Evolutionary conservation across 2,888 invertebrate genomes (phyloP).

Genomic region (Syritta pipiens): DNA sequence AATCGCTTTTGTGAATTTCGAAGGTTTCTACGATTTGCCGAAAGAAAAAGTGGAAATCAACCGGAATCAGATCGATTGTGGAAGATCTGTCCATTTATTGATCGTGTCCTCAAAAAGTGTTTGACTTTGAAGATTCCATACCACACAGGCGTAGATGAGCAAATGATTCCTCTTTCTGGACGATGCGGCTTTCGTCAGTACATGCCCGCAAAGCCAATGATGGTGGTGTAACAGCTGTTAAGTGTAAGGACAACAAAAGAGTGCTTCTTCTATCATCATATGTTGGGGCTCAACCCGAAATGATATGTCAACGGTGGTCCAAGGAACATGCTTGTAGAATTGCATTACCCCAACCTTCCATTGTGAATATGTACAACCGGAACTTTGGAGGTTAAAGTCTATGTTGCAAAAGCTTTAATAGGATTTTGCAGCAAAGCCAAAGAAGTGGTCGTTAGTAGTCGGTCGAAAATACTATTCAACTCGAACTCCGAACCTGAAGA

Average conservation of each 20-base stretch:
- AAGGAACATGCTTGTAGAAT: not conserved
- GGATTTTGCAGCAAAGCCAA: constrained; percentile 17
- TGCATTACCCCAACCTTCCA: not conserved
- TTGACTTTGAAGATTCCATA: constrained; percentile 4
- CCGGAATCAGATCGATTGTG: constrained; percentile 2
- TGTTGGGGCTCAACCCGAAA: not conserved
- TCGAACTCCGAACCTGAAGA: not conserved
- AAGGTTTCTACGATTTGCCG: constrained; percentile 7
- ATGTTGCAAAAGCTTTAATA: constrained; percentile 15
- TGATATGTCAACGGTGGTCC: not conserved
- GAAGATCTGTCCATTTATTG: not conserved
- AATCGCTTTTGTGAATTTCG: constrained; percentile 1
- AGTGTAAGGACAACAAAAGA: not conserved
- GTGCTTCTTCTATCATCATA: not conserved
- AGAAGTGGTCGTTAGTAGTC: not conserved
- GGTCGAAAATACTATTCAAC: not conserved
- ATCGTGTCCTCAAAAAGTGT: not conserved
- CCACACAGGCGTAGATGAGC: not conserved
- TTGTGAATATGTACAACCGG: not conserved
- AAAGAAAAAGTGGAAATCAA: too few species aligned
- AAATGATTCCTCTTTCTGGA: constrained; percentile 11
- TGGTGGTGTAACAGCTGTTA: not conserved
- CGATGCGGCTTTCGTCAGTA: constrained; percentile 5
- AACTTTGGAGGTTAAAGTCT: constrained; percentile 2
- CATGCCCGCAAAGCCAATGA: not conserved